Percentiles rank a stretch among this genome's conserved stretches.
Conservation (phyloP, 1,140 invertebrate species). For the Cherax destructor region DNA sequence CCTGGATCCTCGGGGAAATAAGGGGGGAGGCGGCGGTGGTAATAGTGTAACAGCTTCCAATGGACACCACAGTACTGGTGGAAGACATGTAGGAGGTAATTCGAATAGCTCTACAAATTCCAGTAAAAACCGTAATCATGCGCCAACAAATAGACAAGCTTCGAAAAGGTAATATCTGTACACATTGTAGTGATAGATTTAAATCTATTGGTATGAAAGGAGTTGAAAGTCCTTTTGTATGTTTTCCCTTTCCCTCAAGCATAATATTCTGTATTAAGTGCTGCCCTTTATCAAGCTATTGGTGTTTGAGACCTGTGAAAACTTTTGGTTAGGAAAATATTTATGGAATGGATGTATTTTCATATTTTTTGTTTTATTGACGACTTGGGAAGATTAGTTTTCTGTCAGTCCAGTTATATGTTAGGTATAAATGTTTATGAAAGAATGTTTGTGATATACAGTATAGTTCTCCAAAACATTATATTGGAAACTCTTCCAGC, state of each 20-base stretch:
- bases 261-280: neutral
- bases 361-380: neutral
- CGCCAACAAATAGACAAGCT: slow-evolving; percentile 28
- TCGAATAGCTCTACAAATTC: slow-evolving; percentile 13
- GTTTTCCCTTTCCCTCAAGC: neutral
- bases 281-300: neutral
- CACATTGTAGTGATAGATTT: neutral
- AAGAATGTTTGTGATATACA: no score
- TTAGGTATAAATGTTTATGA: no score
- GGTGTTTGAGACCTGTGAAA: neutral
- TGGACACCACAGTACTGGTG: slow-evolving; percentile 42
- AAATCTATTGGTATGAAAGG: neutral
- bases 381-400: no score
- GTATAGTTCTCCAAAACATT: no score
- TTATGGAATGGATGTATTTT: neutral
- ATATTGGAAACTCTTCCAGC: no score
- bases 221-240: slow-evolving; percentile 13
- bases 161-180: slow-evolving; percentile 45
- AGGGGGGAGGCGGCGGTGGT: slow-evolving; percentile 33
- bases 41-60: slow-evolving; percentile 43
- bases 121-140: slow-evolving; percentile 44
- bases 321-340: no score
- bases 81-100: neutral
- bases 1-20: slow-evolving; percentile 42
- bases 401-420: no score